Evolutionary conservation across 2,797 vertebrate genomes (phyloP).

Genomic region (Zenarchopterus dispar): DNA sequence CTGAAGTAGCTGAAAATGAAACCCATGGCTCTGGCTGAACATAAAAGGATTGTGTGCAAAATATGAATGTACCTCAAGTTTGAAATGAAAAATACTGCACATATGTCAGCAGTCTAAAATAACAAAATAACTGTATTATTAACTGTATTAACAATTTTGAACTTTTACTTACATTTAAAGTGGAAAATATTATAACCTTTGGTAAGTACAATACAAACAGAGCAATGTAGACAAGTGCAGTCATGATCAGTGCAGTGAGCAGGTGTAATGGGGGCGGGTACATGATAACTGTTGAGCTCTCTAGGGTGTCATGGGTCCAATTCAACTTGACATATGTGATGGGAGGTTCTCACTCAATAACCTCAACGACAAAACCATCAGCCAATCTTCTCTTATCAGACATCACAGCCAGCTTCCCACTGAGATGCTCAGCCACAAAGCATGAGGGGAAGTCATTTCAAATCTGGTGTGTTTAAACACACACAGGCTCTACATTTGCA

Average conservation of each 20-base stretch:
- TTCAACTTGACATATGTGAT: constrained; percentile 64
- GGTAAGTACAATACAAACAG: constrained; percentile 6
- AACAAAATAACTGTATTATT: constrained; percentile 1
- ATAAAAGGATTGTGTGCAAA: constrained; percentile 48
- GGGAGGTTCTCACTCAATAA: constrained; percentile 48
- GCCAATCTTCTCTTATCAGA: constrained; percentile 17
- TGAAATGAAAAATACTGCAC: constrained; percentile 33
- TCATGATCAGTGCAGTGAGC: constrained; percentile 24
- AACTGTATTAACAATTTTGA: no score
- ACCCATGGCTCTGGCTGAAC: constrained; percentile 30
- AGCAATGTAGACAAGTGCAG: not conserved
- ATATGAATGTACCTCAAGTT: constrained; percentile 26
- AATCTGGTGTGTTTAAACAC: not conserved
- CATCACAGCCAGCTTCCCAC: constrained; percentile 16
- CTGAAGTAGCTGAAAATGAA: constrained; percentile 40
- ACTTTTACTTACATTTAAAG: no score
- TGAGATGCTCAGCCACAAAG: constrained; percentile 10
- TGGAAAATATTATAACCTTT: not conserved
- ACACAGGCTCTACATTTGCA: not conserved
- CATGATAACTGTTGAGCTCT: constrained; percentile 33
- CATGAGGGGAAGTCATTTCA: constrained; percentile 12
- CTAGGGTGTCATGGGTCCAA: constrained; percentile 42
- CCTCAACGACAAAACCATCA: constrained; percentile 36
- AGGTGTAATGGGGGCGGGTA: constrained; percentile 37
- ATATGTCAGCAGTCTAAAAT: constrained; percentile 22